Conservation (phyloP, 2,888 invertebrate genomes). For the Piscicola geometra region DNA sequence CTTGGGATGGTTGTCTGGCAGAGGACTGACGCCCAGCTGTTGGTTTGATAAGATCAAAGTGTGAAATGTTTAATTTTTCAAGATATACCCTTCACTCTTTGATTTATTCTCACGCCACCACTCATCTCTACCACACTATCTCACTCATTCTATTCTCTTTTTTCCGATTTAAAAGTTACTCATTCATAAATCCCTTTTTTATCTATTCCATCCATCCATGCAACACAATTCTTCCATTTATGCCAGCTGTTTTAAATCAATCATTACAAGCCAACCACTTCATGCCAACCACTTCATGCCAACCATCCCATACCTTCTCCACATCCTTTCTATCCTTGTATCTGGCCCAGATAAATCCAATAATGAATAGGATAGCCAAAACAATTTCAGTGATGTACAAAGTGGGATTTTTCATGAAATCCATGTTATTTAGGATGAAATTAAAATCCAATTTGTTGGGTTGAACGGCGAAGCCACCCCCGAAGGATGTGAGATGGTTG, state of each 20-base stretch:
- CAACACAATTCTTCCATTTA: background rate
- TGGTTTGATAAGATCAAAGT: too few relatives aligned
- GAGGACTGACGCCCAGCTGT: constrained; percentile 51
- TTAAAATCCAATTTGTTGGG: constrained; percentile 59
- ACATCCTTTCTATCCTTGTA: constrained; percentile 56
- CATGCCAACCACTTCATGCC: constrained; percentile 20
- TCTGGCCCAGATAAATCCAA: constrained; percentile 56
- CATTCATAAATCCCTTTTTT: background rate
- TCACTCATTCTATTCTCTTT: too few relatives aligned
- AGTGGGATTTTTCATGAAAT: constrained; percentile 57
- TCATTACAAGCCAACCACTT: background rate
- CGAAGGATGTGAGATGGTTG: constrained; percentile 57
- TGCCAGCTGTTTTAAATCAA: constrained; percentile 1
- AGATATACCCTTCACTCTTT: too few relatives aligned
- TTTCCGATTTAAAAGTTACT: too few relatives aligned
- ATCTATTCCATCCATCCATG: background rate
- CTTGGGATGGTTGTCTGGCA: constrained; percentile 55
- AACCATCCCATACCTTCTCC: constrained; percentile 49
- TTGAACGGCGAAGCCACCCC: constrained; percentile 57
- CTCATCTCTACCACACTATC: too few relatives aligned
- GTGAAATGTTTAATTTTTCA: too few relatives aligned
- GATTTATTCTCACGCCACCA: too few relatives aligned
- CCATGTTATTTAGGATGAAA: constrained; percentile 57
- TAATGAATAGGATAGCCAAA: constrained; percentile 52
- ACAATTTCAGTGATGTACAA: constrained; percentile 57